A percentile compares a stretch with the other conserved stretches of the same genome.
These are phyloP conservation scores for Poeciliopsis prolifica DNA, from an alignment of 2,113 vertebrate species.

Conservation along the genomic window DNA sequence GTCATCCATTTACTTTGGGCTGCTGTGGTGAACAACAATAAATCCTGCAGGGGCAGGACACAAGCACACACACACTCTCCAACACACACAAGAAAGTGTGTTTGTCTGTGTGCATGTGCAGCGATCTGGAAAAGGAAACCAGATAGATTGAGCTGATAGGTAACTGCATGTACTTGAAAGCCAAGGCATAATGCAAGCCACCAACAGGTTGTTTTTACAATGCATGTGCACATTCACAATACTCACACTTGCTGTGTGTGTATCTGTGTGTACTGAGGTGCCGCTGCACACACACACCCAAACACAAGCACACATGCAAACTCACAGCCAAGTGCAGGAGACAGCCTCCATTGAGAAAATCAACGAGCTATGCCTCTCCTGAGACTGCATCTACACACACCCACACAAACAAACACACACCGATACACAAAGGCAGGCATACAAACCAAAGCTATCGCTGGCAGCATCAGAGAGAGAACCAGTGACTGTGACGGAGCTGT, in stretches of 20 bases:
- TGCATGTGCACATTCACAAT: conserved; percentile 4
- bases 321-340: conserved; percentile 64
- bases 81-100: conserved; percentile 38
- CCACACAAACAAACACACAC: conserved; percentile 22
- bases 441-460: conserved; percentile 34
- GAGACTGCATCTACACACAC: conserved; percentile 44
- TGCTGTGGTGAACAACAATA: conserved; percentile 65
- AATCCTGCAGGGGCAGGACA: conserved; percentile 50
- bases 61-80: conserved; percentile 19
- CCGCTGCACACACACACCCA: conserved; percentile 10
- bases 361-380: conserved; percentile 76
- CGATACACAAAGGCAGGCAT: no score
- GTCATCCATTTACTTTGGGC: conserved; percentile 77
- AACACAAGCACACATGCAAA: conserved; percentile 15
- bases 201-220: conserved; percentile 69
- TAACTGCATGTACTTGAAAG: conserved; percentile 61
- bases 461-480: conserved; percentile 41
- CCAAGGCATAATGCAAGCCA: conserved; percentile 69
- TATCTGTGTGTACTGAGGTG: no score
- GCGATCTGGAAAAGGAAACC: conserved; percentile 70
- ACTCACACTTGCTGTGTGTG: conserved; percentile 7
- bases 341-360: conserved; percentile 77
- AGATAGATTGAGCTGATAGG: conserved; percentile 74
- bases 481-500: conserved; percentile 50
- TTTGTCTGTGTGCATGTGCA: conserved; percentile 70